Base-by-base conservation (phyloP, 2,888 invertebrate species). In the Synergus japonicus region DNA sequence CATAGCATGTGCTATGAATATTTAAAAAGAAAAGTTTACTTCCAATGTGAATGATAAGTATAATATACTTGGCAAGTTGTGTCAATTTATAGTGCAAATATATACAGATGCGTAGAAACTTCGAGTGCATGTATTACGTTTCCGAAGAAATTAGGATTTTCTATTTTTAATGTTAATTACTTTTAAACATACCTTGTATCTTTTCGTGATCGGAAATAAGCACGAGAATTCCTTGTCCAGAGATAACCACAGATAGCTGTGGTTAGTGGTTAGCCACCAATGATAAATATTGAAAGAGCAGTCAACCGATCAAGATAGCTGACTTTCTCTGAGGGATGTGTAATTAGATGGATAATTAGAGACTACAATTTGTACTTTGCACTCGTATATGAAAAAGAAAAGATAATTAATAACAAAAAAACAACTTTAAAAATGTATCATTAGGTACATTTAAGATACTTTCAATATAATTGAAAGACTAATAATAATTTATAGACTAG, bases 51-150 rank as follows among this genome's bases (percentile, higher is more conserved):
- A 41, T 9, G 9, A 41, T 65, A 12, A 8, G 12, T 12, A 12
- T 46, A 46, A 46, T 46, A 46, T 12, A 46, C 46, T 37, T 65
- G n/a, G 9, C 8, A n/a, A n/a, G 41, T n/a, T 18, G 43, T 43
- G 2, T 18, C 22, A 22, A 22, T 49, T 29, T 43, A n/a, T 15
- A 44, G 15, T 13, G 46, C 69, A 49, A 49, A 49, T 69, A 49
- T 69, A 49, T n/a, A 37, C 29, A 22, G 7, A 43, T 37, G 29
- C 29, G 29, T 4, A 49, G 1, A 22, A 10, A 60, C 2, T n/a
- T 15, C 5, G 22, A 18, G 58, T 60, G 69, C 69, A 49, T 54
- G 49, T 69, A 69, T 54, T 69, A 69, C 49, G 46, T 49, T 69
- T 15, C 8, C 15, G 15, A 49, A 49, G 13, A 69, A 69, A 29